phyloP scores from a whole-genome alignment of 1,140 invertebrate species.

The Leguminivora glycinivorella region DNA sequence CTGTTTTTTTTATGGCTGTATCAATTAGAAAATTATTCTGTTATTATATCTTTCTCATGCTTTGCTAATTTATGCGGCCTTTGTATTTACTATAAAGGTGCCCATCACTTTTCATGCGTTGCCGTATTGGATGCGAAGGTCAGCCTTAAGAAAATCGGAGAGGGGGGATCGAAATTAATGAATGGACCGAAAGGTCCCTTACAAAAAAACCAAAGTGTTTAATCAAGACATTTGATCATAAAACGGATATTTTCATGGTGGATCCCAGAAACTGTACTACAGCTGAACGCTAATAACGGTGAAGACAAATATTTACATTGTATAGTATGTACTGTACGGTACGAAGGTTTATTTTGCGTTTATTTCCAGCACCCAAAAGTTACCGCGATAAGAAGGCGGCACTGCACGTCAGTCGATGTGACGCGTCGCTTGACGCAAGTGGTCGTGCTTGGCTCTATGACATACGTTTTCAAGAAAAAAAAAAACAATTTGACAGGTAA shows the following conservation, averaged over 20 bases:
- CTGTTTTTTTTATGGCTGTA: no score
- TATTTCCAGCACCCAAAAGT: constrained; percentile 31
- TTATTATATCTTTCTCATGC: no score
- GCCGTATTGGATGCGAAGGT: background rate
- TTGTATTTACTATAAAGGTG: no score
- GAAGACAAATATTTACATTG: constrained; percentile 22
- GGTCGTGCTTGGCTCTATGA: constrained; percentile 31
- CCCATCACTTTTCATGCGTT: background rate
- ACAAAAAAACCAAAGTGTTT: background rate
- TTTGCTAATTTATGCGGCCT: no score
- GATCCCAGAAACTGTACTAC: background rate
- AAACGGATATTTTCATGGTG: background rate
- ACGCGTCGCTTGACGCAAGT: constrained; percentile 31
- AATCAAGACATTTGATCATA: background rate
- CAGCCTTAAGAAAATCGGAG: background rate
- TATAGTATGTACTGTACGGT: constrained; percentile 37
- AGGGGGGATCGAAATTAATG: background rate
- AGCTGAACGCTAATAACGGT: background rate
- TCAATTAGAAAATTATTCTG: no score
- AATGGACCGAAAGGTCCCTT: background rate
- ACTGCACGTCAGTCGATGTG: constrained; percentile 29
- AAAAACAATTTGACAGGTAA: constrained; percentile 55
- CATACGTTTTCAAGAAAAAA: constrained; percentile 39
- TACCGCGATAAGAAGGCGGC: constrained; percentile 25
- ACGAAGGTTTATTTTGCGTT: constrained; percentile 33